Base-by-base conservation (phyloP, 1,140 invertebrate species). In the Magallana ariakensis region DNA sequence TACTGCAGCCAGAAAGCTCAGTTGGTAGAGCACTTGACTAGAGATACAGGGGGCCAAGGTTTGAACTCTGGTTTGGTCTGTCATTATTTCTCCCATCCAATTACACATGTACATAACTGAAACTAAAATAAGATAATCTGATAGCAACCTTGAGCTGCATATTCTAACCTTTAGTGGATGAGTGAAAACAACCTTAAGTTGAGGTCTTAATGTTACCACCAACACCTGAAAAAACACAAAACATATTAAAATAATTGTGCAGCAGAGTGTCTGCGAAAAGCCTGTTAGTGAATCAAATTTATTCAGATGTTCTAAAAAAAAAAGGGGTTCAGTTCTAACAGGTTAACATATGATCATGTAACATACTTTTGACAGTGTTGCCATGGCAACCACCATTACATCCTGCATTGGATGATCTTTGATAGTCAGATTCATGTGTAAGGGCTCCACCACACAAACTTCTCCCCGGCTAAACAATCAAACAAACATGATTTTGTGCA, bases 361-460 rank as follows among this genome's bases (percentile, higher is more conserved):
- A 89, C 90, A 91, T 91, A 97, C 96, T 95, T 98, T 98, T 0
- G 98, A 98, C 80, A 99, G 95, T 7, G 98, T 98, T 0, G 98
- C 98, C 96, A 99, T 96, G 5, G 98, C 98, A 82, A 99, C 96
- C 15, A 95, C 80, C 86, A 99, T 96, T 91, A 97, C 96, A 92
- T 97, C 96, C 85, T 93, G 96, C 96, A 98, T 94, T 2, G 97
- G 96, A 93, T 97, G 96, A 58, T 96, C 95, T 83, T 96, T 96
- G 86, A 97, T 91, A 95, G 96, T 93, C 19, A 92, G 91, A 91
- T 97, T 96, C 89, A 97, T 96, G 56, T 97, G 95, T 3, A 99
- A 95, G 1, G 98, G 97, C 93, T 98, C 97, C 57, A 98, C 95
- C n/a, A 96, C 96, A 92, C 97, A 98, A 60, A 98, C 98, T 96